Conservation (phyloP, 2,888 invertebrate species). For the Dyspetes luteomarginatus region DNA sequence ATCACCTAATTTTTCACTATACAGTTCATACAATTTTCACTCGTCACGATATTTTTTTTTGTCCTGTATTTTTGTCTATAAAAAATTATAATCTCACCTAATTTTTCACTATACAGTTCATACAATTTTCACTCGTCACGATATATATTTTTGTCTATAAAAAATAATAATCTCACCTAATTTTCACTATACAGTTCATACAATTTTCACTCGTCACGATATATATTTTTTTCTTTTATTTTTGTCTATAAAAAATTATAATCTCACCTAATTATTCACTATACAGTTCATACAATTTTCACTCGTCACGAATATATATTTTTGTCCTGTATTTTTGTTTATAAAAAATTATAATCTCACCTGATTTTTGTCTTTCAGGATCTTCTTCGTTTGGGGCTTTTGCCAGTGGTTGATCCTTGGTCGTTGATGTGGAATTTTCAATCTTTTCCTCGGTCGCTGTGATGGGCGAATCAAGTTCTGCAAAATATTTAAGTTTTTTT, state of each 20-base stretch:
- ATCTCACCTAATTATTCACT: constrained; percentile 25
- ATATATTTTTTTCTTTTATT: too few relatives aligned
- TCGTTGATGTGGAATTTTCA: constrained; percentile 58
- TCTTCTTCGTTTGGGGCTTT: constrained; percentile 68
- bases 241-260: too few relatives aligned
- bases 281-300: neutral
- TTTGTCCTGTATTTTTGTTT: neutral
- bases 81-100: too few relatives aligned
- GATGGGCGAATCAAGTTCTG: constrained; percentile 59
- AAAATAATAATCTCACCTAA: constrained; percentile 6
- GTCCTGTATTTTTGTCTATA: too few relatives aligned
- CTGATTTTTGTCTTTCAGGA: constrained; percentile 70
- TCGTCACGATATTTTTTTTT: too few relatives aligned
- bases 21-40: too few relatives aligned
- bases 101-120: constrained; percentile 12
- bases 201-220: too few relatives aligned
- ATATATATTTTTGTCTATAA: neutral
- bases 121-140: neutral
- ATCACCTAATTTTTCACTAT: too few relatives aligned
- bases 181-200: too few relatives aligned
- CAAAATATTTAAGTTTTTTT: constrained; percentile 26
- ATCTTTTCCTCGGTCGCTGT: constrained; percentile 69
- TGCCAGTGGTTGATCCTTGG: constrained; percentile 69
- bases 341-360: constrained; percentile 62
- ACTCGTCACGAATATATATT: neutral